Conservation (phyloP, 2,888 invertebrate species). For the Conchocele bisecta region DNA sequence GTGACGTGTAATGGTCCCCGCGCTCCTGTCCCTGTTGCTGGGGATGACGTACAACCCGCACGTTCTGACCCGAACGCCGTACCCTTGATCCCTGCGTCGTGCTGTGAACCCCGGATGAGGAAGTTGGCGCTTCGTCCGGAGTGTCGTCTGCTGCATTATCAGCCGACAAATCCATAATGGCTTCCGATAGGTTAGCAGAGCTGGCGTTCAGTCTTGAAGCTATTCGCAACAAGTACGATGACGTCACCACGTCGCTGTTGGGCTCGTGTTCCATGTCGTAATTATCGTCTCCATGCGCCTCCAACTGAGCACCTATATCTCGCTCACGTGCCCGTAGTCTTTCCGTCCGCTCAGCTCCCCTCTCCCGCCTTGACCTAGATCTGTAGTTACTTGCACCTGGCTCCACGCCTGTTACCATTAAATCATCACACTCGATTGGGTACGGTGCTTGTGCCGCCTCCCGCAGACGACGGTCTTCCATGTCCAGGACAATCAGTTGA, state of each 20-base stretch:
- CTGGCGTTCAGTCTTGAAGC: slow-evolving; percentile 64
- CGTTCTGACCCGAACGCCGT: slow-evolving; percentile 55
- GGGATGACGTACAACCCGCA: slow-evolving; percentile 65
- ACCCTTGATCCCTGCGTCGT: slow-evolving; percentile 47
- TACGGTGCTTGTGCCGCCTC: slow-evolving; percentile 47
- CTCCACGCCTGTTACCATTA: slow-evolving; percentile 44
- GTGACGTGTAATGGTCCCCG: slow-evolving; percentile 41
- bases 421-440: slow-evolving; percentile 52
- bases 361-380: neutral
- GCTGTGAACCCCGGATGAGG: slow-evolving; percentile 21
- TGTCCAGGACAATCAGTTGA: slow-evolving; percentile 68
- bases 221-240: slow-evolving; percentile 61
- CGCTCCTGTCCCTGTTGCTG: slow-evolving; percentile 43
- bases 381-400: neutral
- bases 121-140: slow-evolving; percentile 27
- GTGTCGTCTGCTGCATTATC: slow-evolving; percentile 36
- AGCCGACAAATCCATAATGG: slow-evolving; percentile 53
- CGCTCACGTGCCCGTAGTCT: slow-evolving; percentile 10
- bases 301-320: too few relatives aligned
- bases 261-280: slow-evolving; percentile 55
- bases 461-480: slow-evolving; percentile 37
- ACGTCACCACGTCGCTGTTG: slow-evolving; percentile 53
- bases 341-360: slow-evolving; percentile 33
- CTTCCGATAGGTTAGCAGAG: slow-evolving; percentile 65
- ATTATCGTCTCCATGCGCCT: slow-evolving; percentile 21